A percentile compares a stretch with the other conserved stretches of the same genome.
Conservation (phyloP, 1,140 invertebrate genomes). For the Drosophila asahinai region DNA sequence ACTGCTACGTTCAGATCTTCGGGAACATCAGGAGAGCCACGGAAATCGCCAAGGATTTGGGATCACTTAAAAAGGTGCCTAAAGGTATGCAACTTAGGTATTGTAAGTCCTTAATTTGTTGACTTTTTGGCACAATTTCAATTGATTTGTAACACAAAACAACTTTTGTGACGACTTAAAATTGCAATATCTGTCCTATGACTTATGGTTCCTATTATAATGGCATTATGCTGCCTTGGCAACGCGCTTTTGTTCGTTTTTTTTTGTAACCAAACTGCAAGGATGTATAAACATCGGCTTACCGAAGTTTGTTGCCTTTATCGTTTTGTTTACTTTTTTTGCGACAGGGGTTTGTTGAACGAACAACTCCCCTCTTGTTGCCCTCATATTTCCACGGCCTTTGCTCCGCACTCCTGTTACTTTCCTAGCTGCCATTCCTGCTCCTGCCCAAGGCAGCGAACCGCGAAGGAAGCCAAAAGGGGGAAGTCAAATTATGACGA, state of each 20-base stretch:
- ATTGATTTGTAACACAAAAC: neutral
- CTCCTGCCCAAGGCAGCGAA: constrained; percentile 20
- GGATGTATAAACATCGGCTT: constrained; percentile 6
- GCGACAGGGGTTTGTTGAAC: constrained; percentile 41
- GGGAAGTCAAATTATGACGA: constrained; percentile 33
- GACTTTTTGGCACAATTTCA: neutral
- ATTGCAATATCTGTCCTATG: neutral
- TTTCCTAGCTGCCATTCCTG: constrained; percentile 10
- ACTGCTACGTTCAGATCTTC: neutral
- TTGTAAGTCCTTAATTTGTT: neutral
- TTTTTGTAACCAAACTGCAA: constrained; percentile 4
- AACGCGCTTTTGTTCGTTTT: constrained; percentile 2
- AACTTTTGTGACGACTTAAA: neutral
- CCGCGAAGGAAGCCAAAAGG: constrained; percentile 37
- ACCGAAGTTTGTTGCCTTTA: constrained; percentile 22
- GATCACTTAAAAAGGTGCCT: neutral
- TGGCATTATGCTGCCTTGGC: neutral
- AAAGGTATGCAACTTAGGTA: neutral
- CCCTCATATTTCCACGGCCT: constrained; percentile 1
- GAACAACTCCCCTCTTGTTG: constrained; percentile 6
- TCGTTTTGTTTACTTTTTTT: constrained; percentile 63
- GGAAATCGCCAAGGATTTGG: neutral
- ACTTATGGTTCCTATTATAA: neutral
- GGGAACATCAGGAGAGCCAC: neutral
- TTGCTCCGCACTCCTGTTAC: constrained; percentile 12